Evolutionary conservation across 2,888 invertebrate genomes (phyloP), one percentile per base, ranked within the genome.

Genomic region (Dioctria linearis): DNA sequence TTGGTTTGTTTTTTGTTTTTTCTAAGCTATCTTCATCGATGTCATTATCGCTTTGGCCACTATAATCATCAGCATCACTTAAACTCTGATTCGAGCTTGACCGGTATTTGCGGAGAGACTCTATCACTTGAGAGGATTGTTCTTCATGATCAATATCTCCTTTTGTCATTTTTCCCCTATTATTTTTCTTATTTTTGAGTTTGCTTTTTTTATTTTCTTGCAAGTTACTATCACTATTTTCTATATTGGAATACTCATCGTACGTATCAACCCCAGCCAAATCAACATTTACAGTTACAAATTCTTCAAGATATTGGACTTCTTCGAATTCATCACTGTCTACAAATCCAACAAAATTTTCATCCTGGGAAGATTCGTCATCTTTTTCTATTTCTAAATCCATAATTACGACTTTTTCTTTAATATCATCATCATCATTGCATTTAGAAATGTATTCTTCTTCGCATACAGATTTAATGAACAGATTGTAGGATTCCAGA

Each of bases 261-360:
- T 63, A 40, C 11, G 46, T 11, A 51, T 65, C 75, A 46, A 61
- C 5, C 3, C 65, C 25, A 0, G n/a, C n/a, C 54, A 8, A 54
- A 40, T 5, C 8, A 51, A 40, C 63, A 39, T 39, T 4, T 61
- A 54, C 63, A 5, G 42, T 39, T 3, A 61, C 42, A 51, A 69
- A 59, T 9, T 82, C 82, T 0, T 82, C 82, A 39, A 82, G 73
- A 66, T 81, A 82, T 43, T 80, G 81, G 11, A 82, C 61, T 66
- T 82, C 82, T 51, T 78, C 73, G 63, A 80, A 82, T 81, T 81
- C 81, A 4, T 49, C 61, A 25, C 39, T 9, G 0, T 73, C 67
- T 11, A 8, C 37, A 11, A n/a, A 4, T 46, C 63, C n/a, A 4
- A 51, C 54, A n/a, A 9, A 3, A 65, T 4, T 39, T 4, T 65